phyloP scores from a whole-genome alignment of 2,113 vertebrate genomes.

The Peromyscus polionotus region DNA sequence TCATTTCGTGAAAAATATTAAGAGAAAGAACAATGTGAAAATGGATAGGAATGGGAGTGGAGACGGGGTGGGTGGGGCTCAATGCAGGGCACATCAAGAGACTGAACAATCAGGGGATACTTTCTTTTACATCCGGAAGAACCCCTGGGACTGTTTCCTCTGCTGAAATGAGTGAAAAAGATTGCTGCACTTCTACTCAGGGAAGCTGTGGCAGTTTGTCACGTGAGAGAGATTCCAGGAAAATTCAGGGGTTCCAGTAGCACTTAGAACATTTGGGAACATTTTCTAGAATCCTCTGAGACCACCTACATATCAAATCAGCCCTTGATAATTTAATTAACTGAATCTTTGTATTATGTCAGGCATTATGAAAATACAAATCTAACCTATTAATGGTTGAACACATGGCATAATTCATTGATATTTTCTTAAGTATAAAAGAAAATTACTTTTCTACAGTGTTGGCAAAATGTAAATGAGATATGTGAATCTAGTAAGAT shows the following conservation, averaged over 20 bases:
- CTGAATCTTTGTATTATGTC: neutral
- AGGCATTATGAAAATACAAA: neutral
- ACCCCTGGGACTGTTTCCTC: neutral
- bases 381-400: neutral
- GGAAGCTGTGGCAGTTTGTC: neutral
- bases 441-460: neutral
- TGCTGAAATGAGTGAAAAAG: neutral
- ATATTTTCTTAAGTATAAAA: neutral
- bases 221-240: neutral
- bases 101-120: neutral
- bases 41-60: neutral
- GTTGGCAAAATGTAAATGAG: neutral
- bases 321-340: neutral
- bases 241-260: too few species aligned
- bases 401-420: neutral
- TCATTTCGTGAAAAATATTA: neutral
- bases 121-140: neutral
- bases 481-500: neutral
- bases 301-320: neutral
- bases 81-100: neutral
- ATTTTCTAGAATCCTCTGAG: neutral
- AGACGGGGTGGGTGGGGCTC: rapidly evolving
- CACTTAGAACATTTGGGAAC: neutral
- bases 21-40: neutral
- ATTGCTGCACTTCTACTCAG: neutral